Conservation (phyloP, 2,888 invertebrate species). For the Lottia gigantea region DNA sequence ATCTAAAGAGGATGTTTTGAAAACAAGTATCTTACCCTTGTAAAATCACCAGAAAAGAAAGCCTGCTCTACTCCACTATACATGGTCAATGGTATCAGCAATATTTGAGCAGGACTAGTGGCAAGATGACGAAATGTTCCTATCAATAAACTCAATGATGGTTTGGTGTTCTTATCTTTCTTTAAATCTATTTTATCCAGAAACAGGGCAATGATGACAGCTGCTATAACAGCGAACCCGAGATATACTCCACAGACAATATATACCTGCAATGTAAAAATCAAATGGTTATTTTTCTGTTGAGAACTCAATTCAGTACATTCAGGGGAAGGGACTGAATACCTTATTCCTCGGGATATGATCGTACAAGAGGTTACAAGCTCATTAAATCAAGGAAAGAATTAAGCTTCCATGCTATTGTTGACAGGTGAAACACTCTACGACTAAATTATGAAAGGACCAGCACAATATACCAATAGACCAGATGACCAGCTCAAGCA, state of each 20-base stretch:
- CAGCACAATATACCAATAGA: no score
- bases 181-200: slow-evolving; percentile 75
- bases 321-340: no score
- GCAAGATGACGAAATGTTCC: slow-evolving; percentile 89
- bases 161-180: slow-evolving; percentile 33
- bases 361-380: no score
- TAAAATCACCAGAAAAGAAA: slow-evolving; percentile 84
- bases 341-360: no score
- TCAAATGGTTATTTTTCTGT: neutral
- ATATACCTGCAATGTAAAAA: slow-evolving; percentile 77
- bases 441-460: no score
- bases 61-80: slow-evolving; percentile 99
- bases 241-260: slow-evolving; percentile 90
- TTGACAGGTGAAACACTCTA: no score
- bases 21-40: slow-evolving; percentile 65
- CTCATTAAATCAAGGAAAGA: no score
- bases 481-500: no score
- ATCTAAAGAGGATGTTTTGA: neutral
- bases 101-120: slow-evolving; percentile 86
- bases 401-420: no score
- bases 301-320: neutral
- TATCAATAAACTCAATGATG: slow-evolving; percentile 42
- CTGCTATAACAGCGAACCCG: slow-evolving; percentile 86
- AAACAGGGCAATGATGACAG: slow-evolving; percentile 85
- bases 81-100: slow-evolving; percentile 92